phyloP scores from a whole-genome alignment of 1,140 invertebrate genomes.

The Tetranychus cinnabarinus region DNA sequence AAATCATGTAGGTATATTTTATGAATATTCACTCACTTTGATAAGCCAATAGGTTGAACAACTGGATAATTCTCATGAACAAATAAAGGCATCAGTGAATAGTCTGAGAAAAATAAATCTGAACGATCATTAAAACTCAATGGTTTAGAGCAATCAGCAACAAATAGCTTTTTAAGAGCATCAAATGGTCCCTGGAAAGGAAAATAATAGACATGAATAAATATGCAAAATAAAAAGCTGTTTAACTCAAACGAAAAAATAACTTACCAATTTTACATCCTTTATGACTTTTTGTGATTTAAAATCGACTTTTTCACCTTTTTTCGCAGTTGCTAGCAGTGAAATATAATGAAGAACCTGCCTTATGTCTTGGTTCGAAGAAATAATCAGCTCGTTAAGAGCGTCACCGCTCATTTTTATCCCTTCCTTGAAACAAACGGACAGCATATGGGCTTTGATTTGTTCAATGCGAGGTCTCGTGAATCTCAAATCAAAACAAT shows the following conservation, averaged over 20 bases:
- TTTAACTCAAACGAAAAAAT: not conserved
- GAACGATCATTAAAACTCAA: slow-evolving; percentile 67
- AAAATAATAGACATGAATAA: slow-evolving; percentile 1
- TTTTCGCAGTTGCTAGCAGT: slow-evolving; percentile 37
- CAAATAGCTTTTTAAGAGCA: slow-evolving; percentile 68
- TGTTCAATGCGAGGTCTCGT: slow-evolving; percentile 57
- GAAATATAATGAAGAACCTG: slow-evolving; percentile 56
- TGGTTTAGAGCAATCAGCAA: slow-evolving; percentile 38
- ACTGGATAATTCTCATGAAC: slow-evolving; percentile 90
- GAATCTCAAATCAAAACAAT: slow-evolving; percentile 76
- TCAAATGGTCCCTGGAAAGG: slow-evolving; percentile 62
- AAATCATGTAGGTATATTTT: too few relatives aligned
- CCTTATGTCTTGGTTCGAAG: slow-evolving; percentile 74
- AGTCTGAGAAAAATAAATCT: slow-evolving; percentile 89
- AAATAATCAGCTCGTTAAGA: slow-evolving; percentile 55
- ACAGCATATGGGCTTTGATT: slow-evolving; percentile 72
- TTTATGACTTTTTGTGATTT: slow-evolving; percentile 34
- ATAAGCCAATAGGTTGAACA: slow-evolving; percentile 15
- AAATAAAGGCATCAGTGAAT: slow-evolving; percentile 77
- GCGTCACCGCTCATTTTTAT: slow-evolving; percentile 50
- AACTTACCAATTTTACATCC: slow-evolving; percentile 48
- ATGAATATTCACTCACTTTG: not conserved
- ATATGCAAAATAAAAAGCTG: not conserved
- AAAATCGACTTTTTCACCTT: slow-evolving; percentile 23
- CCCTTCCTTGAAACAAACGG: slow-evolving; percentile 72